A percentile compares a stretch with the other conserved stretches of the same genome.
phyloP scores from a whole-genome alignment of 2,113 vertebrate species.

The Microcebus ravelobensis region DNA sequence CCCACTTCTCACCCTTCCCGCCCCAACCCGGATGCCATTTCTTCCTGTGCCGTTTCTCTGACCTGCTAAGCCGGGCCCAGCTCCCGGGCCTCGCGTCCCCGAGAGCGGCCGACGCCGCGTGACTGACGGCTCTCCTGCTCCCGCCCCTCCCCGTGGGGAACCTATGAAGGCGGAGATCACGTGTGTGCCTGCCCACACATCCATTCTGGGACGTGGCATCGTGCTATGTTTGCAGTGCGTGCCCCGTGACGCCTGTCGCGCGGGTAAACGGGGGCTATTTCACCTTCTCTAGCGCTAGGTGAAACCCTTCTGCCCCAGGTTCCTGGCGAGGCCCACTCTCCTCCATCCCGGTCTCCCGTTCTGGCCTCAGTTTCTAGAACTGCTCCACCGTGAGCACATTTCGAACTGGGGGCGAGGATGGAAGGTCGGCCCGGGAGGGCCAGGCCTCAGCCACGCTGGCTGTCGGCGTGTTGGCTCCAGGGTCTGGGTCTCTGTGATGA shows the following conservation, averaged over 20 bases:
- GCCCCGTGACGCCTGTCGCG: fast-evolving
- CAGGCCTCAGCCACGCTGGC: fast-evolving
- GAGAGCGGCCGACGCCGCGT: no score
- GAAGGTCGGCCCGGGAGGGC: no score
- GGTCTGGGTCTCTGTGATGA: no score
- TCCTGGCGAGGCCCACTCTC: neutral
- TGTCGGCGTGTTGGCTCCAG: no score
- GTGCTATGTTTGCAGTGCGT: fast-evolving
- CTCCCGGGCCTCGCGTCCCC: neutral
- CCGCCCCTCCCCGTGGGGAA: no score
- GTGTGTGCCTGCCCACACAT: fast-evolving
- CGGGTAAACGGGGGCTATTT: neutral
- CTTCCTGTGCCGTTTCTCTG: neutral
- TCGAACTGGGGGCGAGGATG: no score
- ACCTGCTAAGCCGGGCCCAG: neutral
- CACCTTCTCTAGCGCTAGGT: no score
- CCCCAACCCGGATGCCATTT: neutral
- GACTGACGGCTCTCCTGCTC: neutral
- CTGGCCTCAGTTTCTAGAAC: neutral
- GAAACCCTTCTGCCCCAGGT: neutral
- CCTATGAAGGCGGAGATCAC: neutral
- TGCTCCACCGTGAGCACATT: no score
- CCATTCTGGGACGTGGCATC: fast-evolving
- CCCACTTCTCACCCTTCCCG: fast-evolving
- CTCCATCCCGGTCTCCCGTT: fast-evolving